Conservation (phyloP, 2,888 invertebrate species). For the Frankliniella fusca region DNA sequence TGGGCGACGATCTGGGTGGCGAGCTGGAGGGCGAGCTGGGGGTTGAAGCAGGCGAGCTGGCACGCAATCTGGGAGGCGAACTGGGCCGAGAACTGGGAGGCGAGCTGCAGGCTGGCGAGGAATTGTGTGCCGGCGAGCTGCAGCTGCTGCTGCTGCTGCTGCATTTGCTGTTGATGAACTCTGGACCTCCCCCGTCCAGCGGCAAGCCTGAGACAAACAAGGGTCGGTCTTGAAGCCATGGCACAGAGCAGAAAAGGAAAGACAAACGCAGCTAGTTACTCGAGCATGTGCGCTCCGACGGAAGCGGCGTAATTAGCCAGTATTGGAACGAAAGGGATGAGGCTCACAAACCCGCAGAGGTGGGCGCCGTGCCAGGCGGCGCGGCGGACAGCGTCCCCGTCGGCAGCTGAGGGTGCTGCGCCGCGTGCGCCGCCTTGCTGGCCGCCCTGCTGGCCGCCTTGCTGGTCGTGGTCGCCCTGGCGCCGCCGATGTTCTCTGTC, state of each 20-base stretch:
- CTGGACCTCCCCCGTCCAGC: conserved; percentile 5
- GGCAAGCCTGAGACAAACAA: neutral
- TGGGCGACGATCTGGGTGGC: too few species aligned
- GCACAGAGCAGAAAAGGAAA: too few species aligned
- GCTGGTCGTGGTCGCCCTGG: neutral
- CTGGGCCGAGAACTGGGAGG: neutral
- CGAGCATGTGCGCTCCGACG: neutral
- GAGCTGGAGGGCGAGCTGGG: too few species aligned
- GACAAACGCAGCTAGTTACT: too few species aligned
- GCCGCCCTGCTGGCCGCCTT: too few species aligned
- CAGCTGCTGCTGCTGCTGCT: neutral
- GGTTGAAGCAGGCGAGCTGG: too few species aligned
- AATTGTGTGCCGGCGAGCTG: neutral
- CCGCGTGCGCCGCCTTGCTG: too few species aligned
- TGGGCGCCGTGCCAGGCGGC: neutral
- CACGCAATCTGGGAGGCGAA: neutral
- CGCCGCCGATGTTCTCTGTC: neutral
- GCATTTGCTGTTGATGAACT: neutral
- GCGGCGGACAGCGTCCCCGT: neutral
- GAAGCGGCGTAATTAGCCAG: neutral
- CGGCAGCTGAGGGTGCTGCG: neutral
- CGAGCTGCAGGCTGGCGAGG: neutral
- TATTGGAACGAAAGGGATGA: neutral
- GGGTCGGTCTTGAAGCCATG: neutral
- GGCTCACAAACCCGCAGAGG: conserved; percentile 20